Evolutionary conservation across 2,888 invertebrate genomes (phyloP).

Genomic region (Argynnis bischoffii): DNA sequence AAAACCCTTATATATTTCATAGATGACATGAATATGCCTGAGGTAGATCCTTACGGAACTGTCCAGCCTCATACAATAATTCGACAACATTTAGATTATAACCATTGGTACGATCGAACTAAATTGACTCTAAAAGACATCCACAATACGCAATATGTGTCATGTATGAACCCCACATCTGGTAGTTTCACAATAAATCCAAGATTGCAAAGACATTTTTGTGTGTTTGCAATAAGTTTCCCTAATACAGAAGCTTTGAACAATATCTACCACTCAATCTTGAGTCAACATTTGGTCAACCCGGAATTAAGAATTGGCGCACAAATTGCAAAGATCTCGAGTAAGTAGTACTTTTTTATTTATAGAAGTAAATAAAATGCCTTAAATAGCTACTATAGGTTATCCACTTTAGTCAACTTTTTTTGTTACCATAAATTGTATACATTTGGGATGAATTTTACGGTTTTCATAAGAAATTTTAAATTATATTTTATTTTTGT

Average conservation of each 20-base stretch:
- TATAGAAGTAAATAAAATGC: too few relatives aligned
- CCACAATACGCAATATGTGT: constrained; percentile 97
- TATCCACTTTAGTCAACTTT: too few relatives aligned
- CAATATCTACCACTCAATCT: constrained; percentile 93
- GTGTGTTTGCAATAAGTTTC: constrained; percentile 92
- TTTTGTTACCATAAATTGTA: too few relatives aligned
- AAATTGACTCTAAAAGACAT: constrained; percentile 95
- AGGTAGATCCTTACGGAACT: constrained; percentile 93
- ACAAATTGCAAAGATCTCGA: constrained; percentile 85
- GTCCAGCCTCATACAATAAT: constrained; percentile 98
- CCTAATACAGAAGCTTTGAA: constrained; percentile 92
- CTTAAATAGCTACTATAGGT: too few relatives aligned
- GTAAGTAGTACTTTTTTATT: constrained; percentile 49
- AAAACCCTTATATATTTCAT: constrained; percentile 97
- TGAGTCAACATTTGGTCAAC: constrained; percentile 92
- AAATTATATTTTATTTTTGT: not conserved
- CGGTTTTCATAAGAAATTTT: too few relatives aligned
- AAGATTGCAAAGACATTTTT: constrained; percentile 94
- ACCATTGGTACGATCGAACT: constrained; percentile 94
- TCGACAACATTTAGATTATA: constrained; percentile 96
- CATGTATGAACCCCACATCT: constrained; percentile 99
- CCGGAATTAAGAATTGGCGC: constrained; percentile 90
- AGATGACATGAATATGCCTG: constrained; percentile 99
- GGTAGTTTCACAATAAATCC: constrained; percentile 98
- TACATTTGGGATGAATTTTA: too few relatives aligned